A percentile compares a stretch with the other conserved stretches of the same genome.
phyloP scores from a whole-genome alignment of 2,113 vertebrate genomes.

The Oxyura jamaicensis region DNA sequence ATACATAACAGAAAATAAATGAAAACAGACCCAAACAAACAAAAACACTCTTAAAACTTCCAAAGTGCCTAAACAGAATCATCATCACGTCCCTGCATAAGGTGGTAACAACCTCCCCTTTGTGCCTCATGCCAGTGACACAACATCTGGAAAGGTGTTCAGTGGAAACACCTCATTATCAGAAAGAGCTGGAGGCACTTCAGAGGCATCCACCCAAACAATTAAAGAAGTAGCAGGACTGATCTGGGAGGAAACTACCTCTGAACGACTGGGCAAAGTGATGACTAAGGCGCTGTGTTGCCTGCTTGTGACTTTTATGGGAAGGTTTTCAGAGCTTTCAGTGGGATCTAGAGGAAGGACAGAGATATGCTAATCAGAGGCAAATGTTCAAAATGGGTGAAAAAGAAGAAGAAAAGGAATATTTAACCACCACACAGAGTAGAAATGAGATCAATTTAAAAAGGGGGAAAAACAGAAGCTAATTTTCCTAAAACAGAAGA shows the following conservation, averaged over 20 bases:
- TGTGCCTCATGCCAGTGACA: not conserved
- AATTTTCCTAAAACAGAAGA: not conserved
- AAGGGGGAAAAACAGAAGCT: not conserved
- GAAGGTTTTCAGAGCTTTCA: not conserved
- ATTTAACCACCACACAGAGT: not conserved
- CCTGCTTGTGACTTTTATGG: not conserved
- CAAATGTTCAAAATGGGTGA: not conserved
- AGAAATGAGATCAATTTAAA: not conserved
- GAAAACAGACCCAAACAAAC: not conserved
- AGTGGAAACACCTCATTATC: not conserved
- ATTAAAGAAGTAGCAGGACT: not conserved
- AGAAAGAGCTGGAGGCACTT: conserved; percentile 1
- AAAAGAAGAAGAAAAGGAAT: not conserved
- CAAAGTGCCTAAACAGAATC: not conserved
- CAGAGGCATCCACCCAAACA: not conserved
- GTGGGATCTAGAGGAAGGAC: not conserved
- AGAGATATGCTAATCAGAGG: not conserved
- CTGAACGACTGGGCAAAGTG: conserved; percentile 3
- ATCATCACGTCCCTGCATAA: not conserved
- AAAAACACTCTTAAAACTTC: not conserved
- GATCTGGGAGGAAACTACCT: not conserved
- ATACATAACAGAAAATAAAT: not conserved
- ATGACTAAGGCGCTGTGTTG: not conserved
- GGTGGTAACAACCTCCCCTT: not conserved
- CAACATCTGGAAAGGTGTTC: conserved; percentile 15